Conservation (phyloP, 2,888 invertebrate species). For the Cantharis flavilabris region DNA sequence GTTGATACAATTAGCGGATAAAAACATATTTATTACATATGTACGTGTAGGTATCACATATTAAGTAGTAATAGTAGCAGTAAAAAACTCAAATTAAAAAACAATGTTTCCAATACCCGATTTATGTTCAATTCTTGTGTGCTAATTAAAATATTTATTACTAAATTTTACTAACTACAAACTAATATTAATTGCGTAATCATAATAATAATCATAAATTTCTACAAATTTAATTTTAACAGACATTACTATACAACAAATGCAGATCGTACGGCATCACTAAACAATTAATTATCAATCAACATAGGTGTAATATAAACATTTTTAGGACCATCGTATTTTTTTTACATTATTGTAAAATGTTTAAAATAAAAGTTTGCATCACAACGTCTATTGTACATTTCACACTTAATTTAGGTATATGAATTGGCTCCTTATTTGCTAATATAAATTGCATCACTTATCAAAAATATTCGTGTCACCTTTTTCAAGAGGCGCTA, state of each 20-base stretch:
- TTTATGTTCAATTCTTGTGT: background rate
- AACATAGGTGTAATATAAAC: background rate
- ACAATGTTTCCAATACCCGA: background rate
- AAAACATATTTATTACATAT: background rate
- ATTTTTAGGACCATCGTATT: background rate
- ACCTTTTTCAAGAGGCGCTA: background rate
- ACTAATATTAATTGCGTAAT: background rate
- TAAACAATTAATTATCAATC: background rate
- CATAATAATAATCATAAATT: slow-evolving; percentile 1
- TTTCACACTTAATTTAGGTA: background rate
- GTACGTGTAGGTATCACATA: background rate
- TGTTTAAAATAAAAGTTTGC: background rate
- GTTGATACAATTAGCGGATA: background rate
- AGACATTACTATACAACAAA: background rate
- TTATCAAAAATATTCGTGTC: slow-evolving; percentile 3
- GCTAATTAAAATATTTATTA: background rate
- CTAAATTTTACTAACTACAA: background rate
- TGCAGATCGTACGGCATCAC: background rate
- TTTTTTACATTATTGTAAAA: background rate
- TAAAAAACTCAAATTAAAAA: background rate
- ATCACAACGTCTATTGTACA: slow-evolving; percentile 1
- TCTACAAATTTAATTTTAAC: background rate
- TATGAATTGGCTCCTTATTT: slow-evolving; percentile 2
- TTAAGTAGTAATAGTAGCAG: background rate
- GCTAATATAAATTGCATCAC: background rate